A percentile compares a stretch with the other conserved stretches of the same genome.
These are phyloP conservation scores for Drymonia ruficornis DNA, from an alignment of 2,888 invertebrate genomes.

Conservation along the genomic window DNA sequence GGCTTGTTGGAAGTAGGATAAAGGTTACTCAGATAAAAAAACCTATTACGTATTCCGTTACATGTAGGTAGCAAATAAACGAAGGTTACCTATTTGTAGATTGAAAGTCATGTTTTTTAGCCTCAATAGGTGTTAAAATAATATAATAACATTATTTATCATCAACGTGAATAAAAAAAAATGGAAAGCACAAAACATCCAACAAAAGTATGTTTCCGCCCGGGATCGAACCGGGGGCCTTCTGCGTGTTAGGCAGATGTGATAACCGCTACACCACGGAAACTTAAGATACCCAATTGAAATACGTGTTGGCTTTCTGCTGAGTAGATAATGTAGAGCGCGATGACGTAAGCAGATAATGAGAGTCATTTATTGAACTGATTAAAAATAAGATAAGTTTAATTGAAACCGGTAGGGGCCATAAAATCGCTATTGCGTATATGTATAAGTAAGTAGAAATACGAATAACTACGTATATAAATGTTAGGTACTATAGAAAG, in stretches of 20 bases:
- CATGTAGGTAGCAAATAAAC: background rate
- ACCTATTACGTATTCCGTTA: background rate
- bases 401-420: too few species aligned
- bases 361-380: too few species aligned
- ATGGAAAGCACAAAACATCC: too few species aligned
- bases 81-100: background rate
- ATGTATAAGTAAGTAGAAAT: too few species aligned
- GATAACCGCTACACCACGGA: constrained; percentile 96
- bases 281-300: constrained; percentile 60
- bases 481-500: too few species aligned
- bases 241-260: constrained; percentile 96
- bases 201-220: constrained; percentile 87
- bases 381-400: too few species aligned
- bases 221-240: constrained; percentile 96
- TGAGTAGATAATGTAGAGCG: background rate
- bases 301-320: constrained; percentile 8
- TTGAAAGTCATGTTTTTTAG: background rate
- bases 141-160: too few species aligned
- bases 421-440: too few species aligned
- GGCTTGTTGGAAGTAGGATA: background rate
- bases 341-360: too few species aligned
- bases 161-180: too few species aligned
- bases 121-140: too few species aligned
- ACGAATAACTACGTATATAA: too few species aligned
- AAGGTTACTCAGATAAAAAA: constrained; percentile 3